Conservation (phyloP, 2,888 invertebrate genomes). For the Calameuta pallipes region DNA sequence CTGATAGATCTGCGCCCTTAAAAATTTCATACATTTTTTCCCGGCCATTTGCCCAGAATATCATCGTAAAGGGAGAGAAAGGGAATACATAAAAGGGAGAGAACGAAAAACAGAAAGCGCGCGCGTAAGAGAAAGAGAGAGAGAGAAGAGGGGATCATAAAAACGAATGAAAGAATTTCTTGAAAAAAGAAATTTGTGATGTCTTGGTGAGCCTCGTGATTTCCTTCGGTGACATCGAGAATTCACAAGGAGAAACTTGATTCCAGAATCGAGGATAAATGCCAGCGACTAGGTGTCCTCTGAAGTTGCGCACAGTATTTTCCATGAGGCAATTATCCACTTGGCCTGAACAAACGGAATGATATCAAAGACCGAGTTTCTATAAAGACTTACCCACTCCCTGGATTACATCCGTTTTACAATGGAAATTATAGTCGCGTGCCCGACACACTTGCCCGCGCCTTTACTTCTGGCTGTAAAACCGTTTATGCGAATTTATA, state of each 20-base stretch:
- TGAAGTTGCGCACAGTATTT: background rate
- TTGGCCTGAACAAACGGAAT: background rate
- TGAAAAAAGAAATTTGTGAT: background rate
- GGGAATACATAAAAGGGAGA: background rate
- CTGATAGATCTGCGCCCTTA: background rate
- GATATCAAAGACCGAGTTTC: background rate
- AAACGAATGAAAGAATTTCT: background rate
- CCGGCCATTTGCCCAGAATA: background rate
- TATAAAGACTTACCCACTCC: background rate
- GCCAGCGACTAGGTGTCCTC: background rate
- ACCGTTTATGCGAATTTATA: slow-evolving; percentile 54
- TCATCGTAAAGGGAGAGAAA: background rate
- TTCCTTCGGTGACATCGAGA: background rate
- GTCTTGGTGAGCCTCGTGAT: background rate
- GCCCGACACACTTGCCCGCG: slow-evolving; percentile 24
- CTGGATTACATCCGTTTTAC: slow-evolving; percentile 29
- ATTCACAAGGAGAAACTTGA: background rate
- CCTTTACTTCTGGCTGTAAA: slow-evolving; percentile 47
- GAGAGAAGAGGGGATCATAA: slow-evolving; percentile 3
- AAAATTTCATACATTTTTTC: background rate
- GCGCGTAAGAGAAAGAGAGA: background rate
- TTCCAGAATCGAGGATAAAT: background rate
- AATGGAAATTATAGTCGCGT: slow-evolving; percentile 39
- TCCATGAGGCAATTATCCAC: background rate
- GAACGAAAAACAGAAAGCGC: background rate